phyloP scores from a whole-genome alignment of 2,888 invertebrate genomes.

The Oxyscelio sp. region DNA sequence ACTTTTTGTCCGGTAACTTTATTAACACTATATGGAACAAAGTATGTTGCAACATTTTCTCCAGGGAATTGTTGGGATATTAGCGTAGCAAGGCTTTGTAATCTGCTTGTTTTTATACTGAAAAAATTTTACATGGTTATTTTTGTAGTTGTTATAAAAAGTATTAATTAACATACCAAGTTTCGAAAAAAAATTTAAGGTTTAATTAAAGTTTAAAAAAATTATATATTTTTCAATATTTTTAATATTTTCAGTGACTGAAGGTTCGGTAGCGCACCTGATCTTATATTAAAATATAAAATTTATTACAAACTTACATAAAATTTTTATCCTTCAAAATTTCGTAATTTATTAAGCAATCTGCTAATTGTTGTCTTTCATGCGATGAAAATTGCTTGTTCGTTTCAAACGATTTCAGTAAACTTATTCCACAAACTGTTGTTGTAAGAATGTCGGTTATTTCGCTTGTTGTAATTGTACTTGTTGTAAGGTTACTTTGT shows the following conservation, averaged over 20 bases:
- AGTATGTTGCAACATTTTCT: not conserved
- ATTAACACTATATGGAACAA: constrained; percentile 1
- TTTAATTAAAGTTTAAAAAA: no score
- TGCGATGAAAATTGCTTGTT: not conserved
- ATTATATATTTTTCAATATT: no score
- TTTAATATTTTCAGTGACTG: no score
- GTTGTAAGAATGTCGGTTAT: not conserved
- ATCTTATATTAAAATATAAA: not conserved
- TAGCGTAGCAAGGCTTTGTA: not conserved
- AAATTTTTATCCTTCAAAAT: not conserved
- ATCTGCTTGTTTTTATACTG: not conserved
- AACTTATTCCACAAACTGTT: not conserved
- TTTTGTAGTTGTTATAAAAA: not conserved
- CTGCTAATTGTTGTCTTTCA: not conserved
- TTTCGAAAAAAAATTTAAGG: no score
- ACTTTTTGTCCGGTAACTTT: constrained; percentile 1
- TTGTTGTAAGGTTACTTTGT: no score
- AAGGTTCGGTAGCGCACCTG: no score
- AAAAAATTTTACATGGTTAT: not conserved
- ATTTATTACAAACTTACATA: not conserved
- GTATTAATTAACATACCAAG: no score
- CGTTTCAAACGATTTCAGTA: not conserved
- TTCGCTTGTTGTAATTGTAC: not conserved
- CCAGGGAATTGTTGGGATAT: not conserved
- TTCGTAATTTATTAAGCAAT: not conserved